Conservation (phyloP, 2,888 invertebrate genomes). For the Zelleria hepariella region DNA sequence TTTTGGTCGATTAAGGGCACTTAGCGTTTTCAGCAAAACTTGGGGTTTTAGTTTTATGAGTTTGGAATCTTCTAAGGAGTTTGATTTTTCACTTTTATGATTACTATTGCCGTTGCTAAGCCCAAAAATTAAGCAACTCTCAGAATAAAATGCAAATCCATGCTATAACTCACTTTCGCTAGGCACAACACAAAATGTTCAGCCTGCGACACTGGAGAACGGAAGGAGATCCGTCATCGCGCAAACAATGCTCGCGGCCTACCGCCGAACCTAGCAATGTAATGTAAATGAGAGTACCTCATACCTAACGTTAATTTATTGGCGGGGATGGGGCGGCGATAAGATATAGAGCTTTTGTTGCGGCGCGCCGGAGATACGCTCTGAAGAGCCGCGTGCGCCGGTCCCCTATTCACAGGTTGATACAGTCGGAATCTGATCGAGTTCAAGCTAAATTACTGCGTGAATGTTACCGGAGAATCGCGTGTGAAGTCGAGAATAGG, state of each 20-base stretch:
- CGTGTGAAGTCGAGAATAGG: background rate
- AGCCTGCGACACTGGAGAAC: slow-evolving; percentile 25
- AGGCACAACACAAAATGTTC: slow-evolving; percentile 11
- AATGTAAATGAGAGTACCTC: slow-evolving; percentile 57
- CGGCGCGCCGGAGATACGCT: slow-evolving; percentile 49
- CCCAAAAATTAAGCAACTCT: too few species aligned
- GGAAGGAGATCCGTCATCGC: slow-evolving; percentile 69
- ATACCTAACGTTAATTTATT: slow-evolving; percentile 55
- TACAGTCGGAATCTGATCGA: background rate
- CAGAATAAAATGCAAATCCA: background rate
- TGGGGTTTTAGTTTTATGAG: too few species aligned
- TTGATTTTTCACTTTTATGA: too few species aligned
- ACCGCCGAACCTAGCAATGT: slow-evolving; percentile 31
- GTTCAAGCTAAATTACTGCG: background rate
- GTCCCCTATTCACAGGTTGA: background rate
- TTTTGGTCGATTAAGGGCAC: too few species aligned
- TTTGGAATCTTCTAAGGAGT: too few species aligned
- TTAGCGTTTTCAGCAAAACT: too few species aligned
- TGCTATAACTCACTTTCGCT: background rate
- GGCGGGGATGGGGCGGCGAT: slow-evolving; percentile 53
- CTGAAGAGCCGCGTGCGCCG: slow-evolving; percentile 5
- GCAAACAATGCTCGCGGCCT: slow-evolving; percentile 36
- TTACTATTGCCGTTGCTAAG: too few species aligned
- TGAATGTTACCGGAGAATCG: background rate
- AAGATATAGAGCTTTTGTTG: slow-evolving; percentile 62